phyloP scores from a whole-genome alignment of 2,888 invertebrate genomes.

The Sicus ferrugineus region DNA sequence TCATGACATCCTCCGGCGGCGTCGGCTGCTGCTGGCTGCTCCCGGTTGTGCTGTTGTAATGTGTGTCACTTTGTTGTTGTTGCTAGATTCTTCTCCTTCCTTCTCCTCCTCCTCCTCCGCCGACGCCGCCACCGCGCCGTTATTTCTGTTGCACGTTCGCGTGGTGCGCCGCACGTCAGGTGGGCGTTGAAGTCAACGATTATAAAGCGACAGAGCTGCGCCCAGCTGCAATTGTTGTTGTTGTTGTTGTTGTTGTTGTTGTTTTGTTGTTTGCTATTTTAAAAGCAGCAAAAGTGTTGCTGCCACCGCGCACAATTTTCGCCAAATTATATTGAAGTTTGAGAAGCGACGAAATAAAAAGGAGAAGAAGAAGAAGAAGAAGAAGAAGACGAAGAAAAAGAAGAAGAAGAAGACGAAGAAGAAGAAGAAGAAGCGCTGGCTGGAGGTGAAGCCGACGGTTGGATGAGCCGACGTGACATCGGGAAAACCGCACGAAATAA shows the following conservation, averaged over 20 bases:
- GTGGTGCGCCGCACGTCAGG: slow-evolving; percentile 5
- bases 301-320: slow-evolving; percentile 15
- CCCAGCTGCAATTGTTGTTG: not conserved
- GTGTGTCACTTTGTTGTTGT: slow-evolving; percentile 20
- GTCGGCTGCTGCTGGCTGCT: not conserved
- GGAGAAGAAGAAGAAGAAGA: not conserved
- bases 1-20: slow-evolving; percentile 5
- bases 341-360: not conserved
- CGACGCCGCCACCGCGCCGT: not conserved
- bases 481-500: slow-evolving; percentile 19
- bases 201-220: not conserved
- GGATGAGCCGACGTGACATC: slow-evolving; percentile 4
- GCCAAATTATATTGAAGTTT: not conserved
- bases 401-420: not conserved
- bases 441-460: too few species aligned
- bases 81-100: not conserved
- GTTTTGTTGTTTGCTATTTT: not conserved
- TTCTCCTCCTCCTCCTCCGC: not conserved
- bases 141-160: not conserved
- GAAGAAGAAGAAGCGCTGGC: not conserved
- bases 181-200: slow-evolving; percentile 11
- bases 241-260: slow-evolving; percentile 15
- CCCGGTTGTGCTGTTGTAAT: not conserved
- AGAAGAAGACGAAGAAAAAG: not conserved
- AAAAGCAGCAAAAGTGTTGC: slow-evolving; percentile 19